phyloP scores from a whole-genome alignment of 2,888 invertebrate species.

The Mayetiola destructor region DNA sequence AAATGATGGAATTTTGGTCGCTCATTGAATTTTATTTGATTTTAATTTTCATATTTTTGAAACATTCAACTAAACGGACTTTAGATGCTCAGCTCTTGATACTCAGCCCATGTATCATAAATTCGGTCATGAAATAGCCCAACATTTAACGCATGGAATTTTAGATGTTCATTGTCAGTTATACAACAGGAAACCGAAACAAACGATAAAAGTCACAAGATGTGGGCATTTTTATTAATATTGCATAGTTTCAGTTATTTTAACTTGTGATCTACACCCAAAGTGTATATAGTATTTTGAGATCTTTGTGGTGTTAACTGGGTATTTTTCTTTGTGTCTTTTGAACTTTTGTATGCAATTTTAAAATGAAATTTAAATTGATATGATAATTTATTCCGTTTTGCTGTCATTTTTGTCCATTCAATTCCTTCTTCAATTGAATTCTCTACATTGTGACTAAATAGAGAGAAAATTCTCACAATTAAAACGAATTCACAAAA shows the following conservation, averaged over 20 bases:
- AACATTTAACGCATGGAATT: neutral
- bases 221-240: conserved; percentile 11
- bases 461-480: no score
- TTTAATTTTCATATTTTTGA: conserved; percentile 10
- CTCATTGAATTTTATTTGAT: conserved; percentile 8
- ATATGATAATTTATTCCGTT: no score
- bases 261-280: neutral
- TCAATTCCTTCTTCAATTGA: no score
- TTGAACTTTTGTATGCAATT: neutral
- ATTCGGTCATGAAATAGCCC: neutral
- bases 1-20: no score
- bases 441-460: no score
- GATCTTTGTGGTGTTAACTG: neutral
- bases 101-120: neutral
- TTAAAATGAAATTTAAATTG: neutral
- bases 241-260: neutral
- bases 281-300: no score
- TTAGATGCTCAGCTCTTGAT: neutral
- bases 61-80: neutral
- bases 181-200: neutral
- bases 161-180: neutral
- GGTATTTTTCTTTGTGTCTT: neutral
- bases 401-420: no score
- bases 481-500: no score
- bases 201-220: neutral